Base-by-base conservation (phyloP, 2,888 invertebrate genomes). In the Hirtodrosophila trivittata region DNA sequence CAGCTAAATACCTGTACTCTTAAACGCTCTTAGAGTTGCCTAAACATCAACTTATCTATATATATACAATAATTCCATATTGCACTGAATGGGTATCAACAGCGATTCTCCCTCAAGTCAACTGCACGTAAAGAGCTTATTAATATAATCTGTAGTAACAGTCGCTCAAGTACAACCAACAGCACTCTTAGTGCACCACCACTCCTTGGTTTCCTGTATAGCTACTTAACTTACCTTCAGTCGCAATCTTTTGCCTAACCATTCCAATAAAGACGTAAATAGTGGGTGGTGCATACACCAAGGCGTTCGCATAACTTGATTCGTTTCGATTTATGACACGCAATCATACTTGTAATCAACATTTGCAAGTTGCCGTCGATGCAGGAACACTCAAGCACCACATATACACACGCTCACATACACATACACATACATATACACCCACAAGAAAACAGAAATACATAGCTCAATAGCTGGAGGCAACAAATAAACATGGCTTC, bases 261-360 rank as follows among this genome's bases (percentile, higher is more conserved):
- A 13, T 13, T 32, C 16, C 26, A 45, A 33, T 12, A n/a, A n/a
- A 4, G n/a, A 16, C 33, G 62, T 57, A 76, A 50, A 59, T 56
- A 45, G 66, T 47, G 70, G 42, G 55, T 64, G 69, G 39, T 76
- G 77, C 65, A 75, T 67, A 65, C 68, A 42, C 43, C 54, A 80
- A 77, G 63, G 74, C 60, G 85, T 54, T 82, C 69, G 63, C 74
- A 81, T 84, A 86, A 68, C 74, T 81, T 69, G 66, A 78, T 84
- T 81, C 50, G 52, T 49, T 87, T 65, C 86, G 86, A 82, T 87
- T 82, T 82, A 87, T 86, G 84, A 59, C 69, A 70, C 84, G 84
- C 87, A 82, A 82, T 86, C 83, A 75, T 83, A 21, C 18, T 21
- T 21, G 3, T 3, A 83, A 86, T 83, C 86, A 66, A 59, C 55